Base-by-base conservation (phyloP, 2,113 vertebrate species). In the Sciurus niger region DNA sequence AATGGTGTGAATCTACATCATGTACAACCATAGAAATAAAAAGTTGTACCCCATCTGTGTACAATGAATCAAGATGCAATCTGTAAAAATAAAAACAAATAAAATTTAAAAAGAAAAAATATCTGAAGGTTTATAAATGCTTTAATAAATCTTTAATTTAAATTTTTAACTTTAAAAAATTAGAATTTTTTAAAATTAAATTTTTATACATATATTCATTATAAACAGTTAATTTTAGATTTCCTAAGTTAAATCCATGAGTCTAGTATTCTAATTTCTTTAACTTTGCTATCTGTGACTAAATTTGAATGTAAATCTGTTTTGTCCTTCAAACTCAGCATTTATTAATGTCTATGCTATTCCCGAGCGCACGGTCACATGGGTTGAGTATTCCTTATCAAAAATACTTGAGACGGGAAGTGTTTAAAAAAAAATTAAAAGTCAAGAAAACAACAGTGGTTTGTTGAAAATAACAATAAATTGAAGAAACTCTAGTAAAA, bases 221-320 rank as follows among this genome's bases (percentile, higher is more conserved):
- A 40, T 34, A 93, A 88, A 70, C 28, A 84, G 13, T 58, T 84
- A 87, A 60, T 67, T 78, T 85, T 93, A 80, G 60, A 85, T 46
- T 78, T 78, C 12, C n/a, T 88, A 77, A 94, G 72, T 84, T 94
- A 32, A 84, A 18, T 85, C 92, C 2, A 8, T 60, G 55, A 78
- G 7, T 70, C 20, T 53, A 24, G 8, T 96, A 43, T 87, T 94
- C 80, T 90, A 67, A 93, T 73, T 58, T 55, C 65, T 90, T 55
- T 48, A 73, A 53, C 25, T 68, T 86, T 91, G 5, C 82, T 60
- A 1, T 48, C 37, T 79, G 11, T 86, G 55, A 82, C 37, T 91
- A 82, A 80, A 90, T 67, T 82, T 18, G 83, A 32, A 30, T 37
- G n/a, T 89, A 32, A 83, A 25, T 89, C 17, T 7, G 6, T 63